These are phyloP conservation scores for Thymelicus acteon DNA, from an alignment of 2,888 invertebrate species.

Conservation along the genomic window DNA sequence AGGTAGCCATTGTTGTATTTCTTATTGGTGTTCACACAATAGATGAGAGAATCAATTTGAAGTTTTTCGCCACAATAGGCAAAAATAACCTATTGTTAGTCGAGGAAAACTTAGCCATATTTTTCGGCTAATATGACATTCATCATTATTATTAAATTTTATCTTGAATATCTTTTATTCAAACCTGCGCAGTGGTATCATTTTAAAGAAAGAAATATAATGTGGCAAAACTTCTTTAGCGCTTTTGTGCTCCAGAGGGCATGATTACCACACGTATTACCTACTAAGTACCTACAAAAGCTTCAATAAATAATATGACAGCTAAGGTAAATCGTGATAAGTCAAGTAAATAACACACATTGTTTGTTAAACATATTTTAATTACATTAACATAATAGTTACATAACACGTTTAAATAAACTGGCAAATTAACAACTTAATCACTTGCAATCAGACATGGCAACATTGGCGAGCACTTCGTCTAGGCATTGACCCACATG, in stretches of 20 bases:
- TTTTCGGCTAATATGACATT: neutral
- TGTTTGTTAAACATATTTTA: neutral
- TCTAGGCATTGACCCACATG: slow-evolving; percentile 34
- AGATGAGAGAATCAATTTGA: slow-evolving; percentile 22
- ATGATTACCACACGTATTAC: no score
- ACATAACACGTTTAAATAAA: neutral
- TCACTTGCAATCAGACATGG: neutral
- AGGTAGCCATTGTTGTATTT: slow-evolving; percentile 14
- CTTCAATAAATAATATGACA: neutral
- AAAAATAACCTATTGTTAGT: slow-evolving; percentile 17
- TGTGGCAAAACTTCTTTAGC: no score
- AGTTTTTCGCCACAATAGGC: slow-evolving; percentile 23
- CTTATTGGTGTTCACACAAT: slow-evolving; percentile 44
- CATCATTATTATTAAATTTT: no score
- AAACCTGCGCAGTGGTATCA: no score
- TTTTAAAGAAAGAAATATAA: no score
- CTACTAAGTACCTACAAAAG: neutral
- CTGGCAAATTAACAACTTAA: neutral
- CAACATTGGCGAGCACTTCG: neutral
- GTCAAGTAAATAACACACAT: slow-evolving; percentile 18
- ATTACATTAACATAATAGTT: neutral
- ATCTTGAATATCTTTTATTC: no score
- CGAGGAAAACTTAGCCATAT: neutral
- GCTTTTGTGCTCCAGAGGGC: no score
- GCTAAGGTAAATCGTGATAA: slow-evolving; percentile 14